Conservation (phyloP, 2,113 vertebrate species). For the Dryoscopus gambensis region DNA sequence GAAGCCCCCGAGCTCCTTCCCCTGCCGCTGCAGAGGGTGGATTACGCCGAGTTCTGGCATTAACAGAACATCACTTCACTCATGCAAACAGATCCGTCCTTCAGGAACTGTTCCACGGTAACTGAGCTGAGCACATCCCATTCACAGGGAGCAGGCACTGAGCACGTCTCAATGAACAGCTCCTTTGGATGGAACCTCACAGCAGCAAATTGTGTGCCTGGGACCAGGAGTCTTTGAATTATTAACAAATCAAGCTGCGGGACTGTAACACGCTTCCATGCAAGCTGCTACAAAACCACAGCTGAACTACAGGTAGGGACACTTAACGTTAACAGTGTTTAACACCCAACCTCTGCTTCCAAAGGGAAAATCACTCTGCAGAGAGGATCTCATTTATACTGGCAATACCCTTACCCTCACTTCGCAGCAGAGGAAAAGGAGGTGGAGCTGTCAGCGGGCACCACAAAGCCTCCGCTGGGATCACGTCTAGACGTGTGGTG, state of each 20-base stretch:
- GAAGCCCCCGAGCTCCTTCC: not conserved
- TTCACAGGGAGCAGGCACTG: not conserved
- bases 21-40: not conserved
- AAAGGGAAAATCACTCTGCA: not conserved
- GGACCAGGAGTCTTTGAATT: not conserved
- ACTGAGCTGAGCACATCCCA: not conserved
- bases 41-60: rapidly evolving
- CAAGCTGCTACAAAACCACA: not conserved
- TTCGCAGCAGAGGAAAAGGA: not conserved
- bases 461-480: not conserved
- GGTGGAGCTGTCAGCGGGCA: not conserved
- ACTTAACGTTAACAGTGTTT: not conserved
- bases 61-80: not conserved
- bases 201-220: not conserved
- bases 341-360: not conserved
- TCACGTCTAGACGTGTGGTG: not conserved
- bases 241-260: not conserved
- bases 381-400: not conserved
- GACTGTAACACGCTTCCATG: not conserved
- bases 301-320: not conserved
- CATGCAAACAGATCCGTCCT: rapidly evolving
- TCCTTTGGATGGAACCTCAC: not conserved
- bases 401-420: not conserved
- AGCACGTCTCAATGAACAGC: not conserved
- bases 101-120: rapidly evolving